Conservation (phyloP, 2,888 invertebrate species). For the Parapristionchus giblindavisi region DNA sequence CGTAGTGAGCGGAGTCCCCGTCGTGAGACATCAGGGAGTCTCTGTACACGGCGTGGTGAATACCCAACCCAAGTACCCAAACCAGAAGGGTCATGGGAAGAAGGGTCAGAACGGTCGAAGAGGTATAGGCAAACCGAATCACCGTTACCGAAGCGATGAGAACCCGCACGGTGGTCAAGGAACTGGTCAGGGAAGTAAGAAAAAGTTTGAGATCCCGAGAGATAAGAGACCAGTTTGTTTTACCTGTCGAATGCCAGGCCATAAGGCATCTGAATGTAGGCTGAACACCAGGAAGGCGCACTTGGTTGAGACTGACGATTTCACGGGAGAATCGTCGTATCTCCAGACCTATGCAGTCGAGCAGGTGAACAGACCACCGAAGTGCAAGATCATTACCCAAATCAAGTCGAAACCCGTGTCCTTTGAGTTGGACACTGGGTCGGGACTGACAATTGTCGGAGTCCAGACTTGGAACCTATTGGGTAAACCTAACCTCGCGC, state of each 20-base stretch:
- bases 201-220: too few relatives aligned
- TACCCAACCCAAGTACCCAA: neutral
- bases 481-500: neutral
- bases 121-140: too few relatives aligned
- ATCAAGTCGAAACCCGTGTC: neutral
- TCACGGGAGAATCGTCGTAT: too few relatives aligned
- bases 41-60: neutral
- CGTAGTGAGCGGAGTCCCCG: constrained; percentile 7
- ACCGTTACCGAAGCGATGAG: too few relatives aligned
- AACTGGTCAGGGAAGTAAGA: neutral
- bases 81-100: neutral
- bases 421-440: constrained; percentile 36
- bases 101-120: too few relatives aligned
- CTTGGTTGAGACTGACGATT: too few relatives aligned
- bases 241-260: too few relatives aligned
- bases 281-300: constrained; percentile 52
- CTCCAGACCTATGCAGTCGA: too few relatives aligned
- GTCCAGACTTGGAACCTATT: constrained; percentile 14
- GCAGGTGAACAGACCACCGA: neutral
- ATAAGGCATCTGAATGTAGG: too few relatives aligned
- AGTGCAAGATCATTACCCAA: neutral
- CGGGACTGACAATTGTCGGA: constrained; percentile 35
- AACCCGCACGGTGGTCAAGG: too few relatives aligned
- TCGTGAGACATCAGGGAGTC: neutral
- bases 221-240: too few relatives aligned